Evolutionary conservation across 2,797 vertebrate genomes (phyloP).

Genomic region (Malurus splendens): DNA sequence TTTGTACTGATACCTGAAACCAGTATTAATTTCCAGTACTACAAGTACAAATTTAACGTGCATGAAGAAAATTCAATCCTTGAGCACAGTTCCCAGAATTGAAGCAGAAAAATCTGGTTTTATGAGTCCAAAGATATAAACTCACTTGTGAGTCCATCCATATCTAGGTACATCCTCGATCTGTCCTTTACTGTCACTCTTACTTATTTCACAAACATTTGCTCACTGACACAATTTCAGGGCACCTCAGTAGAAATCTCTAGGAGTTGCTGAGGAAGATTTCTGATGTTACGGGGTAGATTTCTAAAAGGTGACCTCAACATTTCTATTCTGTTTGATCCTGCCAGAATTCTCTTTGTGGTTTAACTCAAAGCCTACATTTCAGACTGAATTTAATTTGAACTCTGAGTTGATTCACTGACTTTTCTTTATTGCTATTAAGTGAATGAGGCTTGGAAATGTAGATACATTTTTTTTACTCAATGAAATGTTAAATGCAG

Average conservation of each 20-base stretch:
- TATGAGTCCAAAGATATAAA: neutral
- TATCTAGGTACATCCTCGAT: neutral
- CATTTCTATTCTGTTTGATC: neutral
- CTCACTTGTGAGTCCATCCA: neutral
- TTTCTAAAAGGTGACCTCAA: neutral
- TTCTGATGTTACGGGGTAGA: neutral
- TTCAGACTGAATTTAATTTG: neutral
- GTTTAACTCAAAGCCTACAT: neutral
- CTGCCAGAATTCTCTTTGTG: neutral
- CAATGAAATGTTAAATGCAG: neutral
- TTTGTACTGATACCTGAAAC: neutral
- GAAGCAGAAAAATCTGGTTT: neutral
- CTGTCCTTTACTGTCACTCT: neutral
- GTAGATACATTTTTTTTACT: neutral
- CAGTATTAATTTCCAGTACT: neutral
- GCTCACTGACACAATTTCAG: neutral
- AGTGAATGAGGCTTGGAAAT: neutral
- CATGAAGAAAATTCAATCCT: neutral
- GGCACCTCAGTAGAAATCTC: neutral
- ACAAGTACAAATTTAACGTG: neutral
- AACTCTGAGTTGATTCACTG: neutral
- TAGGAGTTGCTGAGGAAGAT: neutral
- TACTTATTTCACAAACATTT: neutral
- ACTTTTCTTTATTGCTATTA: neutral
- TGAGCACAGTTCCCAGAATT: neutral